Evolutionary conservation across 2,113 vertebrate species (phyloP).

Genomic region (Trinectes maculatus): DNA sequence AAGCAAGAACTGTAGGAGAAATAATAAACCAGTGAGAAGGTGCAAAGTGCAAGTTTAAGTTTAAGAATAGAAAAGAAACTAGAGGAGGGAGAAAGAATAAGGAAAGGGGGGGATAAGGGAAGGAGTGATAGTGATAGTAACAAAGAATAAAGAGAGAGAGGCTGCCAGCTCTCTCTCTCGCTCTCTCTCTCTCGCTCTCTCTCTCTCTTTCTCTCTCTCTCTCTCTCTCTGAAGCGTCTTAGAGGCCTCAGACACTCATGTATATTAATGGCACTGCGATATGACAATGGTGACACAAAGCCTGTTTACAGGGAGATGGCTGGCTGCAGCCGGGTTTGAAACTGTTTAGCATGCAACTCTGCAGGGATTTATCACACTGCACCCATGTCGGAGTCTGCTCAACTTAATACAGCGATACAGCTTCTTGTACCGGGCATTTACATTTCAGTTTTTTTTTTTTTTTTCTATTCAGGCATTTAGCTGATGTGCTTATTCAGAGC

Average conservation of each 20-base stretch:
- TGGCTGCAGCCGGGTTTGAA: conserved; percentile 73
- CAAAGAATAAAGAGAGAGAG: conserved; percentile 57
- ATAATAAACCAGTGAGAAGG: conserved; percentile 12
- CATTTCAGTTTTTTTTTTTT: conserved; percentile 30
- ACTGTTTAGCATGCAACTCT: conserved; percentile 77
- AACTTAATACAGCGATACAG: conserved; percentile 67
- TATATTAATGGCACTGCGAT: conserved; percentile 82
- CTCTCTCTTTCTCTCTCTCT: conserved; percentile 35
- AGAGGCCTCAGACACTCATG: conserved; percentile 80
- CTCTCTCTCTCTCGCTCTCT: conserved; percentile 44
- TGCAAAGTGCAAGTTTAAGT: conserved; percentile 21
- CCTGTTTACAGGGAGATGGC: conserved; percentile 80
- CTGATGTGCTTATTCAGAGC: conserved; percentile 46
- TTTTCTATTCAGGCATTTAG: conserved; percentile 33
- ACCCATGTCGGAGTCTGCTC: conserved; percentile 67
- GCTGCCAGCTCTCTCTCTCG: conserved; percentile 38
- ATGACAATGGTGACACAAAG: conserved; percentile 82
- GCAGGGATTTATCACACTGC: conserved; percentile 73
- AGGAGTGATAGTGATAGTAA: conserved; percentile 45
- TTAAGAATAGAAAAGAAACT: conserved; percentile 29
- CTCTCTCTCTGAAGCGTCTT: conserved; percentile 75
- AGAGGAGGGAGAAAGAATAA: conserved; percentile 16
- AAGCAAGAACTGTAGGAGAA: not conserved
- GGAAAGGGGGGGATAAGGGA: conserved; percentile 23
- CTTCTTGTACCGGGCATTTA: conserved; percentile 63